Evolutionary conservation across 2,797 vertebrate genomes (phyloP).

Genomic region (Cossypha caffra): DNA sequence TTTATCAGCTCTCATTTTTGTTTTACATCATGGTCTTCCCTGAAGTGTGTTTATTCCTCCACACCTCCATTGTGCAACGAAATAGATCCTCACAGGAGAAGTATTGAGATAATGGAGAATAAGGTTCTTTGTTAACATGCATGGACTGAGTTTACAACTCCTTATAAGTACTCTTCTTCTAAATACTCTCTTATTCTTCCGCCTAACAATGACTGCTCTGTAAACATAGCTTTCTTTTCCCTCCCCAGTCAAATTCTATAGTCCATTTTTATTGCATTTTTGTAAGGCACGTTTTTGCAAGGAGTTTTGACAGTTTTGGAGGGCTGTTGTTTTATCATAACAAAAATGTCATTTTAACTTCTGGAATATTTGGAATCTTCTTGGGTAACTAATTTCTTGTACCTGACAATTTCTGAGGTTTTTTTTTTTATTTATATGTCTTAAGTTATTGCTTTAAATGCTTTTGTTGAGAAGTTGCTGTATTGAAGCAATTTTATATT

Average conservation of each 20-base stretch:
- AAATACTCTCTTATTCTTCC: not conserved
- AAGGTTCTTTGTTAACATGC: not conserved
- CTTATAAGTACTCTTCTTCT: not conserved
- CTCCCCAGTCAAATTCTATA: not conserved
- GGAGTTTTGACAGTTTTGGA: not conserved
- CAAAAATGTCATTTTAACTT: not conserved
- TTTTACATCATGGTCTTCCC: not conserved
- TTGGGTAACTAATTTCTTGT: not conserved
- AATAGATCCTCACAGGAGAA: not conserved
- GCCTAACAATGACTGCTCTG: not conserved
- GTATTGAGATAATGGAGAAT: not conserved
- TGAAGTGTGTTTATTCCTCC: not conserved
- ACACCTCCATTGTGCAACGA: not conserved
- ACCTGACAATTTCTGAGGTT: not conserved
- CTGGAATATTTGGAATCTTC: not conserved
- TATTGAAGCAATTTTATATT: not conserved
- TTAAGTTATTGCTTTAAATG: not conserved
- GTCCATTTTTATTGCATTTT: not conserved
- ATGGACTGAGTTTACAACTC: not conserved
- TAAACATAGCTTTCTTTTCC: not conserved
- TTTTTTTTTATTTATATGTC: not conserved
- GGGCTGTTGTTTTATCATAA: not conserved
- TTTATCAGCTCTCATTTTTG: not conserved
- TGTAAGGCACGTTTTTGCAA: not conserved
- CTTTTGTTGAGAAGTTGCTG: not conserved